Conservation (phyloP, 2,888 invertebrate species). For the Esperia sulphurella region DNA sequence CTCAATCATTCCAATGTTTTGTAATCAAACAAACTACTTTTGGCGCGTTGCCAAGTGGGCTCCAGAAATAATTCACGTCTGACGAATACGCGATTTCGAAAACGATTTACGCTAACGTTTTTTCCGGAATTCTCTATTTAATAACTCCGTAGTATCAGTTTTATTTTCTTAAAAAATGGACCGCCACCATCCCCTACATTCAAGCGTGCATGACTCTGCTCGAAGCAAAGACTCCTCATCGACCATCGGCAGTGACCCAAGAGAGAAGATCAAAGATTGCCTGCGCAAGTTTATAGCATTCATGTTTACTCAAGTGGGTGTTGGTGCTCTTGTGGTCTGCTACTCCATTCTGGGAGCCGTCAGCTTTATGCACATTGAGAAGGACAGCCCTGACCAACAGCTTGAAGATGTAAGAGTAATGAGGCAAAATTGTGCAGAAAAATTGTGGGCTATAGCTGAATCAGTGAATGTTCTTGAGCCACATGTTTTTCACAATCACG, state of each 20-base stretch:
- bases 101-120: conserved; percentile 25
- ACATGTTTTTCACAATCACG: conserved; percentile 80
- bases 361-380: conserved; percentile 89
- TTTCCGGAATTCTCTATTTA: conserved; percentile 13
- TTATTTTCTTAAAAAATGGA: conserved; percentile 41
- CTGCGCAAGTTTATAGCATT: conserved; percentile 92
- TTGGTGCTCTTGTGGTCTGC: conserved; percentile 91
- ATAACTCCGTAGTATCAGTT: not conserved
- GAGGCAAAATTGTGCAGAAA: conserved; percentile 78
- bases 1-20: conserved; percentile 24
- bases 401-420: conserved; percentile 69
- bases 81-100: conserved; percentile 23
- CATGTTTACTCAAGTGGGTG: conserved; percentile 95
- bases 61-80: conserved; percentile 56
- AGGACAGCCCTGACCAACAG: conserved; percentile 75
- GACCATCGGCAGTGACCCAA: conserved; percentile 80
- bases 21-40: conserved; percentile 41
- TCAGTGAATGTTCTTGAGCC: conserved; percentile 85
- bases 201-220: conserved; percentile 79
- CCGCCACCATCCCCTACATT: conserved; percentile 49
- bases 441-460: conserved; percentile 84
- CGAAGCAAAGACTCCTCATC: conserved; percentile 84
- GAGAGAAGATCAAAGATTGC: conserved; percentile 90
- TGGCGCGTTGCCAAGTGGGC: conserved; percentile 55
- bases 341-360: conserved; percentile 93